Conservation (phyloP, 2,113 vertebrate genomes). For the Promerops cafer region DNA sequence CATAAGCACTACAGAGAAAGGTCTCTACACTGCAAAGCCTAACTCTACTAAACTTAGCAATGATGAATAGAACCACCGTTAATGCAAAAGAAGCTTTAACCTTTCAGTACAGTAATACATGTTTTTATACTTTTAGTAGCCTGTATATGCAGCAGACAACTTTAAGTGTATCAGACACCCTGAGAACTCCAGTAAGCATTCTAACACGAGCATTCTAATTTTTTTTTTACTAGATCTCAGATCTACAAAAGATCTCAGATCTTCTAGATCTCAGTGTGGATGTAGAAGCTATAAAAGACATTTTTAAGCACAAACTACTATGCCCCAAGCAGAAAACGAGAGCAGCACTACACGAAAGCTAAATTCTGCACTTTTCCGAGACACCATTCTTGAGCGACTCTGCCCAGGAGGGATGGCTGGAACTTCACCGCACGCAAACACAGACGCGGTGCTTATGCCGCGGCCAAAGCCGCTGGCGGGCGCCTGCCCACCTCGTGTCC, state of each 20-base stretch:
- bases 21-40: not conserved
- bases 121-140: not conserved
- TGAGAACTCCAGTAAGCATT: not conserved
- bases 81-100: not conserved
- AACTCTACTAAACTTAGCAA: not conserved
- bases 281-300: not conserved
- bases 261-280: not conserved
- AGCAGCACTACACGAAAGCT: accelerated
- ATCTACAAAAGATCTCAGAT: too few relatives aligned
- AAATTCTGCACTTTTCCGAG: not conserved
- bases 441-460: not conserved
- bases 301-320: not conserved
- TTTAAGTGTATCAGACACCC: not conserved
- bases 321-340: not conserved
- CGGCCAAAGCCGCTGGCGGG: not conserved
- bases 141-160: not conserved
- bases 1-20: not conserved
- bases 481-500: not conserved
- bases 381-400: not conserved
- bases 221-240: too few relatives aligned
- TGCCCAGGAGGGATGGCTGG: too few relatives aligned
- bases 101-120: not conserved
- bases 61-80: not conserved
- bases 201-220: not conserved
- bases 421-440: not conserved